Conservation (phyloP, 2,888 invertebrate species). For the Megastigmus dorsalis region DNA sequence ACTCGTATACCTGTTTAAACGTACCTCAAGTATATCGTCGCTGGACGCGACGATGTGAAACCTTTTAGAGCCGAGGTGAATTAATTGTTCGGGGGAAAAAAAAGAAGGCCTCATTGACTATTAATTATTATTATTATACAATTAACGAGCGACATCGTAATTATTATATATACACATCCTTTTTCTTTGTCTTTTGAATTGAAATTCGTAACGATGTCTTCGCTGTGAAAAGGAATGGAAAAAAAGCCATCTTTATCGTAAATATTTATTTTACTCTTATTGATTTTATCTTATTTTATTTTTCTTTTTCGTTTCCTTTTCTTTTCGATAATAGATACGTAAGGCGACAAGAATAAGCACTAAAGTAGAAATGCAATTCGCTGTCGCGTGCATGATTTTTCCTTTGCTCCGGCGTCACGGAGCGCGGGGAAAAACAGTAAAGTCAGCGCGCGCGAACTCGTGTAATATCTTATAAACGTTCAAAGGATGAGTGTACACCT, state of each 20-base stretch:
- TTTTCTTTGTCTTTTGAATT: neutral
- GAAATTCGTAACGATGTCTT: too few relatives aligned
- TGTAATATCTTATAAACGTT: slow-evolving; percentile 20
- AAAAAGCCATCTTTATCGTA: too few relatives aligned
- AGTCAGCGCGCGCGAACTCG: neutral
- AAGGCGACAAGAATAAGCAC: slow-evolving; percentile 33
- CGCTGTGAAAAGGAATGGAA: neutral
- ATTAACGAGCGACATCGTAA: too few relatives aligned
- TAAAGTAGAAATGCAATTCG: slow-evolving; percentile 41
- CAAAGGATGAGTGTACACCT: slow-evolving; percentile 43
- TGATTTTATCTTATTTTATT: slow-evolving; percentile 12
- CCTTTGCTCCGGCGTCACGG: slow-evolving; percentile 7
- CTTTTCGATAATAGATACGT: slow-evolving; percentile 40
- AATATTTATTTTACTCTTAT: too few relatives aligned
- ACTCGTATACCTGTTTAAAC: neutral
- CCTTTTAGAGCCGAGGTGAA: slow-evolving; percentile 7
- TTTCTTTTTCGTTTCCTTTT: too few relatives aligned
- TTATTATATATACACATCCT: neutral
- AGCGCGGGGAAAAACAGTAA: neutral
- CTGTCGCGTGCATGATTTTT: slow-evolving; percentile 7
- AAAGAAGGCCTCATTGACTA: slow-evolving; percentile 40
- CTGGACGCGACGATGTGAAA: slow-evolving; percentile 4
- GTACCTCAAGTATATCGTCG: neutral
- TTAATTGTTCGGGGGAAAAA: slow-evolving; percentile 10
- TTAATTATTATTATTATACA: slow-evolving; percentile 19